Evolutionary conservation across 2,888 invertebrate species (phyloP).

Genomic region (Cerceris rybyensis): DNA sequence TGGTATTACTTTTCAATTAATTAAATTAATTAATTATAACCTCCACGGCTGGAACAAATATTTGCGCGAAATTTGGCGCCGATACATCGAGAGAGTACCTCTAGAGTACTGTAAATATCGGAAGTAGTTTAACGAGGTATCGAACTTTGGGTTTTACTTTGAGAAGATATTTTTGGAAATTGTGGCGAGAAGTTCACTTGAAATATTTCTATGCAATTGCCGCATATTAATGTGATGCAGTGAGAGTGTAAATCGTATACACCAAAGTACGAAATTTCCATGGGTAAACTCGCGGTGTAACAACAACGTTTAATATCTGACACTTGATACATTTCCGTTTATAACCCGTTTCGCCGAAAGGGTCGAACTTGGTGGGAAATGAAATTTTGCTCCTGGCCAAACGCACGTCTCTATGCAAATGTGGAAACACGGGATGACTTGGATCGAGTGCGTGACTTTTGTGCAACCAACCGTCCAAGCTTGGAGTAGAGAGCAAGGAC

Average conservation of each 20-base stretch:
- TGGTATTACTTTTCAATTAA: constrained; percentile 1
- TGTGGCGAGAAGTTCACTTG: no score
- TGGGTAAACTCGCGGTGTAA: constrained; percentile 22
- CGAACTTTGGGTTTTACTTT: no score
- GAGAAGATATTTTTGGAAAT: no score
- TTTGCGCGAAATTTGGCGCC: no score
- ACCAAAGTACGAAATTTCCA: constrained; percentile 49
- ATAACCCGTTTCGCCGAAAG: constrained; percentile 26
- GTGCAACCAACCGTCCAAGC: constrained; percentile 34
- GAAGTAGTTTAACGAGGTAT: no score
- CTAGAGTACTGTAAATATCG: no score
- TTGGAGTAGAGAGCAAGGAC: constrained; percentile 15
- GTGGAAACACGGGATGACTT: constrained; percentile 46
- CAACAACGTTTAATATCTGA: constrained; percentile 50
- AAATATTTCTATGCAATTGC: no score
- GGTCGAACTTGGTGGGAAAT: constrained; percentile 42
- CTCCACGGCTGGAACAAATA: background rate
- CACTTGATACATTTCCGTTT: constrained; percentile 45
- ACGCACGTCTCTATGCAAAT: constrained; percentile 36
- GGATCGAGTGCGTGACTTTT: constrained; percentile 54
- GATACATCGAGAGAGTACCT: no score
- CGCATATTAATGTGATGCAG: background rate
- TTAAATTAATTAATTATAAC: background rate
- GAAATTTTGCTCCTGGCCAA: constrained; percentile 50
- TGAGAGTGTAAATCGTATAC: constrained; percentile 21